Evolutionary conservation across 2,113 vertebrate genomes (phyloP).

Genomic region (Cygnus atratus): DNA sequence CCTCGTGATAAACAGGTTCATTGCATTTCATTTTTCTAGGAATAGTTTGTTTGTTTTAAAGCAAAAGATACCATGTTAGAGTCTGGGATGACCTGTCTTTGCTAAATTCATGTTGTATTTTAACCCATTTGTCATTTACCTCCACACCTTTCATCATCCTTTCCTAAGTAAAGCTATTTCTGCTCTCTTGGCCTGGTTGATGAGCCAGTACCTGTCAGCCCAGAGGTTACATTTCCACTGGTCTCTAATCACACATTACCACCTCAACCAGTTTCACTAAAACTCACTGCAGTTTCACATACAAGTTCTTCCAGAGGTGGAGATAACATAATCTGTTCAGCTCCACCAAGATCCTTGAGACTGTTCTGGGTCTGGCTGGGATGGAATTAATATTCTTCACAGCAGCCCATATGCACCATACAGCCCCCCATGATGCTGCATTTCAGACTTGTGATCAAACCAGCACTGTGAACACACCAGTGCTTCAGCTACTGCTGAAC

Average conservation of each 20-base stretch:
- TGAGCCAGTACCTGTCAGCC: background rate
- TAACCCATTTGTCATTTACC: background rate
- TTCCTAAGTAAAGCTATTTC: background rate
- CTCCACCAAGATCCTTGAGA: background rate
- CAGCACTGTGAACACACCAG: too few relatives aligned
- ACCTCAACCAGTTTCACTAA: background rate
- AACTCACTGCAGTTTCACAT: background rate
- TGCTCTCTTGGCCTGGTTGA: background rate
- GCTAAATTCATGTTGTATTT: background rate
- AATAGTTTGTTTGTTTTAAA: background rate
- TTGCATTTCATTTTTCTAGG: background rate
- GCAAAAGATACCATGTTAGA: background rate
- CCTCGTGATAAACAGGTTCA: background rate
- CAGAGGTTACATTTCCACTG: background rate
- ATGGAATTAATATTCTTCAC: background rate
- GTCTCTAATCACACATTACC: background rate
- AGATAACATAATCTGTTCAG: background rate
- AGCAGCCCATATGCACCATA: background rate
- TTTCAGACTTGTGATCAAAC: too few relatives aligned
- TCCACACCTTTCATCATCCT: background rate
- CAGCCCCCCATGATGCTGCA: too few relatives aligned
- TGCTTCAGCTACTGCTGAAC: too few relatives aligned
- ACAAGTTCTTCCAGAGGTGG: background rate
- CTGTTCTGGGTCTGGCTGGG: background rate
- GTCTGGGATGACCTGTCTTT: background rate